phyloP scores from a whole-genome alignment of 92 coral and sea anemone species.

The Palythoa grandis region DNA sequence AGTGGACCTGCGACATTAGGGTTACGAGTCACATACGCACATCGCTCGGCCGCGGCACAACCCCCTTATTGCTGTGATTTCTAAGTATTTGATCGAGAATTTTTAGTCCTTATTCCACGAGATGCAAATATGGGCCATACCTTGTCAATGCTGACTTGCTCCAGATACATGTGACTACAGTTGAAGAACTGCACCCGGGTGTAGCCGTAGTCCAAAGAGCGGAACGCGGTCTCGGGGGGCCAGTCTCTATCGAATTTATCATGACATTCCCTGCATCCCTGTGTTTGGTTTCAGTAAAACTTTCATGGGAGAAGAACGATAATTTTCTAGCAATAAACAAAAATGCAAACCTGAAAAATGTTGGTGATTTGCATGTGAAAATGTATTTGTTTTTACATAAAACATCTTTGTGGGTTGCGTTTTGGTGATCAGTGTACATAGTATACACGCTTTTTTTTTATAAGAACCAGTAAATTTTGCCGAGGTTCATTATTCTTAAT shows the following conservation, averaged over 20 bases:
- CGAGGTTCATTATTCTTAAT: too few species aligned
- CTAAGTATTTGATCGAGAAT: not conserved
- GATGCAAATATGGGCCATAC: constrained; percentile 30
- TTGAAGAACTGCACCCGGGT: constrained; percentile 86
- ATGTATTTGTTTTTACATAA: too few species aligned
- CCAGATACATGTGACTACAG: constrained; percentile 84
- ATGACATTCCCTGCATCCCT: constrained; percentile 95
- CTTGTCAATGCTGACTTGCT: constrained; percentile 98
- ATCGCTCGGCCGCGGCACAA: not conserved
- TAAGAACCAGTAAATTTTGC: too few species aligned
- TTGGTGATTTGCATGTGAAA: too few species aligned
- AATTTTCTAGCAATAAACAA: too few species aligned
- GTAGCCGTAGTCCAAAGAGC: constrained; percentile 94
- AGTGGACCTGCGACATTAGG: not conserved
- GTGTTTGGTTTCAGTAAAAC: not conserved
- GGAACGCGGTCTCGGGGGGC: constrained; percentile 91
- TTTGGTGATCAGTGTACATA: too few species aligned
- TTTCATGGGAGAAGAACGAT: too few species aligned
- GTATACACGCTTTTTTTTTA: too few species aligned
- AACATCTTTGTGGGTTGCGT: too few species aligned
- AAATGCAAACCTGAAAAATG: too few species aligned
- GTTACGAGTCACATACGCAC: not conserved
- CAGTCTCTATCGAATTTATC: constrained; percentile 81
- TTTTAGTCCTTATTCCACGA: not conserved
- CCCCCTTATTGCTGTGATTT: not conserved